phyloP scores from a whole-genome alignment of 2,797 vertebrate species.

The Peromyscus aztecus region DNA sequence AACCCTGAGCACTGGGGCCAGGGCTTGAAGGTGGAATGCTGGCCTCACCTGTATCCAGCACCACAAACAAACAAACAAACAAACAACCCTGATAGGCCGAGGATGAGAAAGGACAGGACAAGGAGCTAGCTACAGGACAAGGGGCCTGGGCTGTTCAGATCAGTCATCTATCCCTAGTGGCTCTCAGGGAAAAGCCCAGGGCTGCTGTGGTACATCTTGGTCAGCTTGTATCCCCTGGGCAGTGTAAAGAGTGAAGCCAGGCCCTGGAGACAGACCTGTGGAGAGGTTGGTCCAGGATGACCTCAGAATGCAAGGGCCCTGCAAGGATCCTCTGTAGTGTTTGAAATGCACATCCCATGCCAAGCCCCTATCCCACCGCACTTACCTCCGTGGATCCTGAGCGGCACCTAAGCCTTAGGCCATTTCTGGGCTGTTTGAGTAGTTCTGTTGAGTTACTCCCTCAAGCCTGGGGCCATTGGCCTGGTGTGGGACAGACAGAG shows the following conservation, averaged over 20 bases:
- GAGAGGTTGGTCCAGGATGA: neutral
- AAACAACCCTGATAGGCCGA: neutral
- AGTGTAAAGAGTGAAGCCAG: neutral
- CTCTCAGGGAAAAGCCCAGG: neutral
- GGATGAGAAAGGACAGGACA: neutral
- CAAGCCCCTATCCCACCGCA: neutral
- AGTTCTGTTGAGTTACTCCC: accelerated
- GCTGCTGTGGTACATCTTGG: neutral
- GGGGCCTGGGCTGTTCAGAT: neutral
- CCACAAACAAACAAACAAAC: neutral
- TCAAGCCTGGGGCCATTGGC: no score
- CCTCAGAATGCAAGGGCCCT: neutral
- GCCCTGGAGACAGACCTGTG: neutral
- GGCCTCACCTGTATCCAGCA: neutral
- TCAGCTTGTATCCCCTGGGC: neutral
- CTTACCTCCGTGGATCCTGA: neutral
- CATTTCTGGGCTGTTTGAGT: neutral
- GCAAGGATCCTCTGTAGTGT: no score
- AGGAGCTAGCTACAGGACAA: neutral
- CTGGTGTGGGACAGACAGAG: neutral
- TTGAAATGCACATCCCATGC: neutral
- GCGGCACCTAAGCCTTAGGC: neutral
- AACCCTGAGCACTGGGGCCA: neutral
- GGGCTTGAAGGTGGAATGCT: neutral
- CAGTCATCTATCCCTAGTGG: no score